These are phyloP conservation scores for Heterochromis multidens DNA, from an alignment of 2,113 vertebrate genomes.

Conservation along the genomic window DNA sequence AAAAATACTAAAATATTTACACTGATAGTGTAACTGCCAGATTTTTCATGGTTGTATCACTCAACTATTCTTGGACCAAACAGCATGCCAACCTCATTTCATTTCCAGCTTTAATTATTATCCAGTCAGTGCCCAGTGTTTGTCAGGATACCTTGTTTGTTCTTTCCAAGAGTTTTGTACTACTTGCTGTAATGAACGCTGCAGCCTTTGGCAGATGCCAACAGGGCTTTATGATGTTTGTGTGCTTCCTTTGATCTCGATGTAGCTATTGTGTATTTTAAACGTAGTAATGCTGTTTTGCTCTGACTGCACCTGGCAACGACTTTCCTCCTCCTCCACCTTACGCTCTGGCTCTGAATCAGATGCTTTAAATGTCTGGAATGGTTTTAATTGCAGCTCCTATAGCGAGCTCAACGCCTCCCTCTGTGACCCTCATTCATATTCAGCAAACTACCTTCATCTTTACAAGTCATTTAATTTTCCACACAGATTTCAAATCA, in stretches of 20 bases:
- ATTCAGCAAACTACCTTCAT: slow-evolving; percentile 12
- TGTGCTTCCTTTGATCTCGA: neutral
- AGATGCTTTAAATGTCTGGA: neutral
- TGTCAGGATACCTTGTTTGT: neutral
- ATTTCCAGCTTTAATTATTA: neutral
- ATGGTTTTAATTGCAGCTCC: slow-evolving; percentile 13
- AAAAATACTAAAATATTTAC: neutral
- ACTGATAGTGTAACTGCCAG: neutral
- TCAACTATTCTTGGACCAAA: neutral
- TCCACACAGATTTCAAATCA: slow-evolving; percentile 3
- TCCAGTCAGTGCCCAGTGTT: neutral
- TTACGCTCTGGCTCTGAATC: neutral
- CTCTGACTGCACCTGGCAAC: neutral
- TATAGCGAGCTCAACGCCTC: neutral
- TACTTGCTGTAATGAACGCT: neutral
- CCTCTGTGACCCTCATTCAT: neutral
- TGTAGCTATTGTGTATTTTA: neutral
- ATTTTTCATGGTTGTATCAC: neutral
- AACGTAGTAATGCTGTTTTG: neutral
- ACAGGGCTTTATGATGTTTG: neutral
- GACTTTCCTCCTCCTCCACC: neutral
- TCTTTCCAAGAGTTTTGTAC: neutral
- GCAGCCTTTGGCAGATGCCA: neutral
- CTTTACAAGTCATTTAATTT: slow-evolving; percentile 25
- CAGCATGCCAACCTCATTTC: neutral